These are phyloP conservation scores for Galerucella calmariensis DNA, from an alignment of 2,888 invertebrate species.

Conservation along the genomic window DNA sequence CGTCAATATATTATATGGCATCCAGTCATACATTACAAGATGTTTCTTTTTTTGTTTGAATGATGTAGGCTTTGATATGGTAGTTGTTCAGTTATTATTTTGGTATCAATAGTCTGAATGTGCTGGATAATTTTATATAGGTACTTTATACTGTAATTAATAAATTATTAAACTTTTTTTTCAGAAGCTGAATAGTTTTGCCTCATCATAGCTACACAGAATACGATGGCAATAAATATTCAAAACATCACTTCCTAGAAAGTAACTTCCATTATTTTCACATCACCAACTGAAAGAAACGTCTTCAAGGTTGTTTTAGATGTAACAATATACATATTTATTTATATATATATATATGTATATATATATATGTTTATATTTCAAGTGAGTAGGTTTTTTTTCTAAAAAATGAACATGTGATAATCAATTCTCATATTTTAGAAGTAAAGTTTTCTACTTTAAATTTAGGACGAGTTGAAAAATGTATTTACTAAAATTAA, in stretches of 20 bases:
- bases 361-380: not conserved
- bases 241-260: not conserved
- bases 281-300: slow-evolving; percentile 2
- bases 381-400: not conserved
- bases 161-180: not conserved
- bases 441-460: not conserved
- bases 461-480: not conserved
- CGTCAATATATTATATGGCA: too few species aligned
- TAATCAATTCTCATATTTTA: not conserved
- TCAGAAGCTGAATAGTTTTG: slow-evolving; percentile 1
- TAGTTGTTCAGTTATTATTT: not conserved
- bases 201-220: not conserved
- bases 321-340: not conserved
- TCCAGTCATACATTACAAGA: too few species aligned
- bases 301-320: slow-evolving; percentile 1
- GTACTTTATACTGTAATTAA: not conserved
- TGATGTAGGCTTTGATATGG: too few species aligned
- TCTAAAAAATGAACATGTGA: not conserved
- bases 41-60: too few species aligned
- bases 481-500: not conserved
- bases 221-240: not conserved
- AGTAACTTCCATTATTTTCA: slow-evolving; percentile 9
- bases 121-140: not conserved
- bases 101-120: not conserved
- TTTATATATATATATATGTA: too few species aligned